phyloP scores from a whole-genome alignment of 2,888 invertebrate species.

The Cataglyphis altisquamis region DNA sequence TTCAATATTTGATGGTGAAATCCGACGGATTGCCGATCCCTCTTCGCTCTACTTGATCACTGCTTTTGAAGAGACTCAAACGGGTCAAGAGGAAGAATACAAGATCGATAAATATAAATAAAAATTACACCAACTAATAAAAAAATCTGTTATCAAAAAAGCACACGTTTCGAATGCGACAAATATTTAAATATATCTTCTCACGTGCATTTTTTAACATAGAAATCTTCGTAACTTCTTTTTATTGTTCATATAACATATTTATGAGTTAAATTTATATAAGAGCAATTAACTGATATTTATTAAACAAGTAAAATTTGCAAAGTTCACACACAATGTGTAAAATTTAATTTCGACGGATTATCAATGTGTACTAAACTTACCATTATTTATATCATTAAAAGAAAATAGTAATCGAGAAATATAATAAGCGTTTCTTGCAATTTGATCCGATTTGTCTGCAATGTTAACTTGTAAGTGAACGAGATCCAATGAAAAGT shows the following conservation, averaged over 20 bases:
- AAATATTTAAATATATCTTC: background rate
- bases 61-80: conserved; percentile 17
- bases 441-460: conserved; percentile 9
- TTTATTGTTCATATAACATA: background rate
- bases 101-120: background rate
- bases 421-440: conserved; percentile 68
- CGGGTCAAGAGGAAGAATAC: background rate
- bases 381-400: too few species aligned
- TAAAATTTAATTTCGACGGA: conserved; percentile 4
- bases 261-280: background rate
- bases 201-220: background rate
- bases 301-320: background rate
- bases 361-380: background rate
- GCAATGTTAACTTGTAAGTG: background rate
- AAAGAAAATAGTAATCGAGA: conserved; percentile 7
- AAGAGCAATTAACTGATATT: background rate
- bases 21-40: conserved; percentile 28
- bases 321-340: background rate
- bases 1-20: conserved; percentile 63
- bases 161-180: background rate
- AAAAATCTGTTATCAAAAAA: background rate
- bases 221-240: conserved; percentile 11
- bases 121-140: background rate
- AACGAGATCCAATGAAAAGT: background rate
- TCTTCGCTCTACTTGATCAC: conserved; percentile 32